Base-by-base conservation (phyloP, 2,113 vertebrate genomes). In the Poecilia latipinna region DNA sequence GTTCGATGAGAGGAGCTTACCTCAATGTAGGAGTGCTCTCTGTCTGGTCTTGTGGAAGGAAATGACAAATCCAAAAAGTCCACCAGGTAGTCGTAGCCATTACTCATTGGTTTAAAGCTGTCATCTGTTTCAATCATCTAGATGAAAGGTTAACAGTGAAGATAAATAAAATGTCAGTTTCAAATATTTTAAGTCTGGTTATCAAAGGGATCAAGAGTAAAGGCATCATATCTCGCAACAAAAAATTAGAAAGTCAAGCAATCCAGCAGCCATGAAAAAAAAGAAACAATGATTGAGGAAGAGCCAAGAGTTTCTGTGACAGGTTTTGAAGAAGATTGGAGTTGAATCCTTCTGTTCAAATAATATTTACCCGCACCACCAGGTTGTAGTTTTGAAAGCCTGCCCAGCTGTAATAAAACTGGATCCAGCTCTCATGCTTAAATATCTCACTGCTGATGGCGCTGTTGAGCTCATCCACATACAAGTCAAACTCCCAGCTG, bases 71-170 rank as follows among this genome's bases (percentile, higher is more conserved):
- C 94, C 75, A 89, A 62, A 70, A 95, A 95, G 83, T 96, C 95
- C 85, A 96, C 94, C 66, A 95, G 77, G 74, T 94, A 96, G 87
- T 95, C 88, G 2, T 90, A 94, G 28, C 95, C 93, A 3, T 72
- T 77, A 35, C 77, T 31, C 6, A 89, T 28, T 4, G 83, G 77
- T 35, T 60, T 48, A 82, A 96, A 96, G 62, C 91, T 61, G 3
- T 96, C 95, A 42, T 96, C 91, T 19, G 94, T 95, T 88, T 96
- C 95, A 42, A 92, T 94, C 79, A 96, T 80, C 95, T 96, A 48
- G 31, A 73, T 44, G 15, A 65, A 61, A 1, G 33, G 4, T 29
- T 17, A 17, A 10, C n/a, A 75, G 37, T 29, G 66, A 22, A 62
- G 62, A 22, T 2, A 26, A 54, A 35, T 8, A 1, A 31, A 68